Percentiles rank a stretch among this genome's conserved stretches.
Evolutionary conservation across 1,140 invertebrate genomes (phyloP).

Genomic region (Trichogramma pretiosum): DNA sequence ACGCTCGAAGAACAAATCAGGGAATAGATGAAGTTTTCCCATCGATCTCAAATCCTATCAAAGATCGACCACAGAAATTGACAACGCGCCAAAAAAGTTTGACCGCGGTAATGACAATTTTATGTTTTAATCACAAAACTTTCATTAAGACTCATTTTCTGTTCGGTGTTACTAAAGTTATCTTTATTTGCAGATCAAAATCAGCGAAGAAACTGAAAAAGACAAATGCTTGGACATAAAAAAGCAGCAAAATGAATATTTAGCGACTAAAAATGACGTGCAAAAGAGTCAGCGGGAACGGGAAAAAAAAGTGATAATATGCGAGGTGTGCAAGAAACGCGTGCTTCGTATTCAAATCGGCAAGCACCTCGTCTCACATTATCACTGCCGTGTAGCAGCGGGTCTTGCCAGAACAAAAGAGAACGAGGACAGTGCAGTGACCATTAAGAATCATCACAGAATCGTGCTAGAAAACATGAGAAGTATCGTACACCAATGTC

Average conservation of each 20-base stretch:
- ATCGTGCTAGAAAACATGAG: conserved; percentile 68
- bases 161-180: too few species aligned
- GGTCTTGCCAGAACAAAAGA: conserved; percentile 31
- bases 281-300: conserved; percentile 44
- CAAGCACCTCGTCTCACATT: conserved; percentile 76
- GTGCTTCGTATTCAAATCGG: conserved; percentile 62
- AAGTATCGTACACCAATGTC: conserved; percentile 66
- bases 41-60: conserved; percentile 7
- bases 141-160: too few species aligned
- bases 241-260: too few species aligned
- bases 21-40: conserved; percentile 44
- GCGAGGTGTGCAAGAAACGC: conserved; percentile 60
- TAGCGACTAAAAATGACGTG: too few species aligned
- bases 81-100: conserved; percentile 9
- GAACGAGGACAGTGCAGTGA: too few species aligned
- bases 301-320: conserved; percentile 51
- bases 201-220: too few species aligned
- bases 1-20: conserved; percentile 58
- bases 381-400: conserved; percentile 63
- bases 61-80: conserved; percentile 13
- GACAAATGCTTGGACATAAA: too few species aligned
- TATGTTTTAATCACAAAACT: too few species aligned
- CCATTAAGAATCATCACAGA: background rate
- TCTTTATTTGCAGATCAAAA: too few species aligned
- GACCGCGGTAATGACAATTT: conserved; percentile 4